A percentile compares a stretch with the other conserved stretches of the same genome.
phyloP scores from a whole-genome alignment of 2,888 invertebrate genomes.

The Arenicola marina region DNA sequence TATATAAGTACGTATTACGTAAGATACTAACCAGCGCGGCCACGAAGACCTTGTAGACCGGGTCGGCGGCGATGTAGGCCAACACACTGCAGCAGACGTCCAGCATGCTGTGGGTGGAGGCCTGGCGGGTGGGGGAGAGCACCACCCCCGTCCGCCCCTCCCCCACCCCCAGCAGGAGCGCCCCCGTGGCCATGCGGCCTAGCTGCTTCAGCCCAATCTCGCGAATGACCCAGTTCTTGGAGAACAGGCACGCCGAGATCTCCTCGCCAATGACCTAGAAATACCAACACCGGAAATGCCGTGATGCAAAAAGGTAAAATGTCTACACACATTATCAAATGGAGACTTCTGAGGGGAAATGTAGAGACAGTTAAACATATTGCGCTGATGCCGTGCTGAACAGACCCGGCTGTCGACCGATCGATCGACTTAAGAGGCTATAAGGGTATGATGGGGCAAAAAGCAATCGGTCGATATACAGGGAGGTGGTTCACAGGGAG shows the following conservation, averaged over 20 bases:
- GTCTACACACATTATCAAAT: too few species aligned
- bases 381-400: too few species aligned
- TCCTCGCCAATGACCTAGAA: constrained; percentile 60
- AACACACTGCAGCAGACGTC: constrained; percentile 59
- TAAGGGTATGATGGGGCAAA: too few species aligned
- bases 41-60: constrained; percentile 63
- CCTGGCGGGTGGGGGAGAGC: constrained; percentile 40
- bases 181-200: constrained; percentile 47
- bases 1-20: background rate
- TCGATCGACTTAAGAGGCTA: too few species aligned
- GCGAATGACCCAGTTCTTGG: constrained; percentile 60
- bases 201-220: constrained; percentile 58
- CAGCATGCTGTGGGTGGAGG: constrained; percentile 46
- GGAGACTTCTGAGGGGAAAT: too few species aligned
- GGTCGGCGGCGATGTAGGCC: constrained; percentile 60
- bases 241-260: constrained; percentile 60
- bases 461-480: too few species aligned
- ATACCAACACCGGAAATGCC: too few species aligned
- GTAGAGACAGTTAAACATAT: too few species aligned
- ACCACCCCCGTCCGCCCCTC: constrained; percentile 47
- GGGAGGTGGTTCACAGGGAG: too few species aligned
- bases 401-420: too few species aligned
- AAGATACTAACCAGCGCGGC: constrained; percentile 58
- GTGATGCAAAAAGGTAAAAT: too few species aligned
- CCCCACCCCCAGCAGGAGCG: constrained; percentile 44